phyloP scores from a whole-genome alignment of 2,797 vertebrate species.

The Thamnophis elegans region DNA sequence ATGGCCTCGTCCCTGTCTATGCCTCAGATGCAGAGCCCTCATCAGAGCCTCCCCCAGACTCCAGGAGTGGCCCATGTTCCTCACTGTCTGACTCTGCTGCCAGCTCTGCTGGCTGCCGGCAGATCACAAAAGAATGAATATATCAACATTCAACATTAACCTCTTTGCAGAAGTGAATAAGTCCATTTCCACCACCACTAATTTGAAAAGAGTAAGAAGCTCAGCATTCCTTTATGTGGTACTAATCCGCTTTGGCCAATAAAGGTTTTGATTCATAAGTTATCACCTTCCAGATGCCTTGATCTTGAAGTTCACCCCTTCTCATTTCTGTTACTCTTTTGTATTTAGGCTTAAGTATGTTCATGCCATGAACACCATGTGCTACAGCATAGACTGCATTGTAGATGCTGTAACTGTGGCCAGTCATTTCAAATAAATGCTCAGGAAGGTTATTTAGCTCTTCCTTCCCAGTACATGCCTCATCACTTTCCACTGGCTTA shows the following conservation, averaged over 20 bases:
- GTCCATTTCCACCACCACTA: too few species aligned
- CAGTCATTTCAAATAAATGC: background rate
- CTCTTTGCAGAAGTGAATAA: too few species aligned
- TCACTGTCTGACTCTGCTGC: too few species aligned
- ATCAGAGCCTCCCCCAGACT: too few species aligned
- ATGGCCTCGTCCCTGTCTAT: too few species aligned
- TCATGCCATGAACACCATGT: background rate
- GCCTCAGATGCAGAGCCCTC: too few species aligned
- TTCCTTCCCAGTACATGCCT: background rate
- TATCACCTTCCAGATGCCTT: background rate
- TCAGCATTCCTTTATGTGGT: too few species aligned
- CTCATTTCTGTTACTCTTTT: background rate
- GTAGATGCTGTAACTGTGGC: constrained; percentile 3
- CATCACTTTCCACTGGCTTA: fast-evolving
- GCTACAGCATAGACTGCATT: constrained; percentile 1
- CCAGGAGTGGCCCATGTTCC: too few species aligned
- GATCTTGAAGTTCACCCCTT: fast-evolving
- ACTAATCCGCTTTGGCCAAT: background rate
- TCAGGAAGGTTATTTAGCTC: background rate
- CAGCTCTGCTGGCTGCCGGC: too few species aligned
- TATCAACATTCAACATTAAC: too few species aligned
- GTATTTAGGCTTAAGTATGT: background rate
- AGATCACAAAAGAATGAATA: too few species aligned
- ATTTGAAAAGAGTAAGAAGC: too few species aligned
- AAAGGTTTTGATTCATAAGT: background rate